These are phyloP conservation scores for Argynnis bischoffii DNA, from an alignment of 2,888 invertebrate species.

Conservation along the genomic window DNA sequence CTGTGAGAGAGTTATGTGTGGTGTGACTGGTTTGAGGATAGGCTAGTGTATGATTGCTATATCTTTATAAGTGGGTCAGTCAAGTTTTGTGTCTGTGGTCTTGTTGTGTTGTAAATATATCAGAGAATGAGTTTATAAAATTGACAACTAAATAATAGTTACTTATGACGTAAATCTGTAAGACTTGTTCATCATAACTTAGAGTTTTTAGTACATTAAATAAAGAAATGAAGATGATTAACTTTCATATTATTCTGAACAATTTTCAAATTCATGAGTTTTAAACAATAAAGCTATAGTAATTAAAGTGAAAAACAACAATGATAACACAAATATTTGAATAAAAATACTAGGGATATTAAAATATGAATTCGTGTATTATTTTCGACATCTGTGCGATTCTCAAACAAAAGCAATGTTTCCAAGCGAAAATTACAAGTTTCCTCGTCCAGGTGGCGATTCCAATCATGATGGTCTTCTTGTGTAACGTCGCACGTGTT, in stretches of 20 bases:
- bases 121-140: background rate
- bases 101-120: background rate
- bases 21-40: conserved; percentile 12
- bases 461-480: conserved; percentile 39
- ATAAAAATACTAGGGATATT: background rate
- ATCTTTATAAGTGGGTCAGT: conserved; percentile 21
- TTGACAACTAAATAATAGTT: background rate
- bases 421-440: conserved; percentile 38
- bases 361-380: conserved; percentile 21
- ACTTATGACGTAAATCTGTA: too few species aligned
- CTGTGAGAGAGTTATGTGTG: conserved; percentile 37
- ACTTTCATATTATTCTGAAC: too few species aligned
- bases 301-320: background rate
- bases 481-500: conserved; percentile 47
- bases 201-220: too few species aligned
- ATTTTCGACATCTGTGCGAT: conserved; percentile 24
- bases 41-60: conserved; percentile 17
- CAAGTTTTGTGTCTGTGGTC: conserved; percentile 3
- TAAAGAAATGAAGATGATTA: too few species aligned
- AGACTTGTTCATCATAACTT: too few species aligned
- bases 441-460: conserved; percentile 43
- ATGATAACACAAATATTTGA: conserved; percentile 4
- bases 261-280: too few species aligned
- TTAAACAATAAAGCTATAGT: background rate
- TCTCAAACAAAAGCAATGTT: conserved; percentile 33